These are phyloP conservation scores for Patella vulgata DNA, from an alignment of 1,140 invertebrate genomes.

Conservation along the genomic window DNA sequence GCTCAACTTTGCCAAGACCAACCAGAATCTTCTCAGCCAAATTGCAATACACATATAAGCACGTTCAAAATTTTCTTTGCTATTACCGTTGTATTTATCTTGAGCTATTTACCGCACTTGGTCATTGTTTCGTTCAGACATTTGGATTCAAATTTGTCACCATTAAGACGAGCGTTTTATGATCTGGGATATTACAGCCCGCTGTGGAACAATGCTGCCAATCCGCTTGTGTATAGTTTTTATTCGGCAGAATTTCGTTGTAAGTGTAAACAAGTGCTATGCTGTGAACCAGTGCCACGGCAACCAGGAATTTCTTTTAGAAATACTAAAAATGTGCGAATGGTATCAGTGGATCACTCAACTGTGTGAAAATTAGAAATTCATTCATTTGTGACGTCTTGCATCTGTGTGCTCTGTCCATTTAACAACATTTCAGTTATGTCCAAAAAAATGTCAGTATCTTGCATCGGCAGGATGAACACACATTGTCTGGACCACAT, in stretches of 20 bases:
- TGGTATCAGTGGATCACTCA: too few relatives aligned
- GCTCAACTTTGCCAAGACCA: not conserved
- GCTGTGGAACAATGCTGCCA: slow-evolving; percentile 30
- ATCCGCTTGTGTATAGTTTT: slow-evolving; percentile 40
- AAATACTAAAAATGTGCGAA: too few relatives aligned
- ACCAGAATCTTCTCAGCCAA: not conserved
- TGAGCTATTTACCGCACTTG: slow-evolving; percentile 34
- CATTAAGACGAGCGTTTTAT: not conserved
- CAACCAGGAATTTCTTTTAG: too few relatives aligned
- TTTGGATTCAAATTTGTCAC: too few relatives aligned
- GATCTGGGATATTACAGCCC: slow-evolving; percentile 31
- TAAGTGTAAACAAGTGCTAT: slow-evolving; percentile 28
- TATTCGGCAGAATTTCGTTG: slow-evolving; percentile 27
- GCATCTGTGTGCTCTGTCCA: too few relatives aligned
- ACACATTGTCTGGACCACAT: too few relatives aligned
- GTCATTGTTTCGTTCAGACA: slow-evolving; percentile 19
- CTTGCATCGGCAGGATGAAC: too few relatives aligned
- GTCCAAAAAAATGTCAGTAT: too few relatives aligned
- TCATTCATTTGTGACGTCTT: too few relatives aligned
- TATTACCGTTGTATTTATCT: slow-evolving; percentile 36
- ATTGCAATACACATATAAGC: slow-evolving; percentile 9
- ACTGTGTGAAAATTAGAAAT: too few relatives aligned
- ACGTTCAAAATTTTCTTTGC: slow-evolving; percentile 35
- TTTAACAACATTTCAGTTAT: too few relatives aligned
- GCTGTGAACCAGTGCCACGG: too few relatives aligned